Evolutionary conservation across 35 echinoderm and acorn worm species (phyloP).

Genomic region (Amphiura filiformis): DNA sequence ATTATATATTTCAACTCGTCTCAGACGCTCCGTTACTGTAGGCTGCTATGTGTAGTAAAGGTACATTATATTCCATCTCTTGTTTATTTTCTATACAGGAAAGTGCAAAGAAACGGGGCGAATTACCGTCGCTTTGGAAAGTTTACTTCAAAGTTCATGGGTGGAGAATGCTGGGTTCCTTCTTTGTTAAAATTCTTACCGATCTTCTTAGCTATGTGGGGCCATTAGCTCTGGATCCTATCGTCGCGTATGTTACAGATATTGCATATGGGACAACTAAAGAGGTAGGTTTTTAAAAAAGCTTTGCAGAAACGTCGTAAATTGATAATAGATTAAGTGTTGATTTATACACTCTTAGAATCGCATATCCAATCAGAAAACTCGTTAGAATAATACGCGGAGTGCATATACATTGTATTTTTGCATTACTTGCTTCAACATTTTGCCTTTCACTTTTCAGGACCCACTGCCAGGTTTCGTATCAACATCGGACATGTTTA

Average conservation of each 20-base stretch:
- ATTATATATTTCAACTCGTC: not conserved
- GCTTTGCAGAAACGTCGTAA: too few relatives aligned
- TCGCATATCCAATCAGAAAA: not conserved
- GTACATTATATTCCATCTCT: not conserved
- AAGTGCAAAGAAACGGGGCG: not conserved
- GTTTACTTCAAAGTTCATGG: constrained; percentile 49
- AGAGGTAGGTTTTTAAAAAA: not conserved
- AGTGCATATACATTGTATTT: not conserved
- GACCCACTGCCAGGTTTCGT: not conserved
- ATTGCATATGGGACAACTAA: not conserved
- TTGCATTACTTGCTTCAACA: not conserved
- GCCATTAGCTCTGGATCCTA: constrained; percentile 46
- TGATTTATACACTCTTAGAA: not conserved
- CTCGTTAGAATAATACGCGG: not conserved
- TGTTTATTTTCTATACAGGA: constrained; percentile 19
- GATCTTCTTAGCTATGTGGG: constrained; percentile 54
- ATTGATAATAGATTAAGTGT: not conserved
- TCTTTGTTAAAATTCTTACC: constrained; percentile 32
- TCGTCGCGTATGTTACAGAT: constrained; percentile 42
- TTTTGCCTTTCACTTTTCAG: not conserved
- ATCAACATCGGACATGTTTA: constrained; percentile 38
- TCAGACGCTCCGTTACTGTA: too few relatives aligned
- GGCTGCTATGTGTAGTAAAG: too few relatives aligned
- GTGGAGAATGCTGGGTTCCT: constrained; percentile 8
- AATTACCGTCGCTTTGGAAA: constrained; percentile 5